Evolutionary conservation across 2,113 vertebrate species (phyloP).

Genomic region (Nibea coibor): DNA sequence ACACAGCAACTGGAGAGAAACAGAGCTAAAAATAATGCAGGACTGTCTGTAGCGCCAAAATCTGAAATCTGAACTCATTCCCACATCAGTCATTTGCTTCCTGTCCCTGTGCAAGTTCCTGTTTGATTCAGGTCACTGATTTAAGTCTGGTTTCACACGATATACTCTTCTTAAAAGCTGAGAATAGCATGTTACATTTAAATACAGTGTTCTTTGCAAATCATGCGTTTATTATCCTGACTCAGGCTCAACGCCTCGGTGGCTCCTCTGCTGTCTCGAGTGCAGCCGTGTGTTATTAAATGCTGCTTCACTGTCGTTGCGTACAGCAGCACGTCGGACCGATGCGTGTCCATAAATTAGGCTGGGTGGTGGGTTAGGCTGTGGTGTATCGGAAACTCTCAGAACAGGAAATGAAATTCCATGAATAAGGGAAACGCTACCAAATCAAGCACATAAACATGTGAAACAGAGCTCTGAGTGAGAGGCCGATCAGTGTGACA

Average conservation of each 20-base stretch:
- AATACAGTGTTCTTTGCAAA: background rate
- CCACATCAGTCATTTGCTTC: slow-evolving; percentile 7
- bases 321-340: background rate
- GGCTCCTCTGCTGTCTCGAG: background rate
- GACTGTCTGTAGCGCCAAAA: background rate
- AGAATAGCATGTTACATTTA: background rate
- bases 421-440: slow-evolving; percentile 67
- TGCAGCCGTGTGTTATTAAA: background rate
- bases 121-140: background rate
- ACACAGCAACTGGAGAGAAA: background rate
- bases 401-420: slow-evolving; percentile 73
- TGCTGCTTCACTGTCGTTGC: background rate
- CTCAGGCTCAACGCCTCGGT: background rate
- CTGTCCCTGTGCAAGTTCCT: slow-evolving; percentile 32
- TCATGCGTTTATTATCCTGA: background rate
- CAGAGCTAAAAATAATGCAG: slow-evolving; percentile 13
- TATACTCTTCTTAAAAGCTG: background rate
- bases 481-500: background rate
- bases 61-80: slow-evolving; percentile 14
- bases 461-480: background rate
- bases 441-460: slow-evolving; percentile 25
- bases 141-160: no score
- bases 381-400: slow-evolving; percentile 2
- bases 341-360: slow-evolving; percentile 9
- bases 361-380: background rate